Base-by-base conservation (phyloP, 1,140 invertebrate genomes). In the Gonioctena quinquepunctata region DNA sequence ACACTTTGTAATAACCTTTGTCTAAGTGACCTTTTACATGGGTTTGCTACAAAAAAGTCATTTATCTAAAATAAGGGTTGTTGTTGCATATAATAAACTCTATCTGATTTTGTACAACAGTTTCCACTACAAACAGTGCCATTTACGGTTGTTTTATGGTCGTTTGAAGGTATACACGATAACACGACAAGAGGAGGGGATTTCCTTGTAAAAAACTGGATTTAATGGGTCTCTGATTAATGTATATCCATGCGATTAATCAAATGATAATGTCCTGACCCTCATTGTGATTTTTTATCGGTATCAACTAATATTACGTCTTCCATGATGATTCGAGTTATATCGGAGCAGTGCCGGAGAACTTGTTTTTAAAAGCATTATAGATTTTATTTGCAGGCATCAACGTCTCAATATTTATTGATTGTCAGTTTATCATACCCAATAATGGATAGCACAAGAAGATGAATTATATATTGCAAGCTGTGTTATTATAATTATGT, bases 1-100 rank as follows among this genome's bases (percentile, higher is more conserved):
- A 80, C 79, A 81, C 77, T 81, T 80, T 80, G 80, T 80, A 80
- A 78, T 78, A 79, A 81, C 77, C 78, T 79, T 79, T 81, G 79
- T 80, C 77, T 77, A 77, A 80, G 69, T 71, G 77, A 79, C 78
- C 79, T 79, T 79, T 81, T 81, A 81, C 79, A 80, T 75, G 74
- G 77, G 73, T 80, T 78, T 79, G 66, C 72, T 72, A 73, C 73
- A 71, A 79, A 79, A 80, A 79, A 79, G 73, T 81, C 74, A 80
- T 81, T 80, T 79, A 80, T 81, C 79, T 81, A 77, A 73, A 78
- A 76, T 79, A 79, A 77, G 79, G 79, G 78, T 79, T 79, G 75
- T 73, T 77, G 76, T 78, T 77, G 75, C 73, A 70, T 77, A 74
- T 76, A 76, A 77, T 75, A 69, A 66, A 65, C 63, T 52, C 71